Conservation (phyloP, 92 coral and sea anemone genomes). For the Siderastrea siderea region DNA sequence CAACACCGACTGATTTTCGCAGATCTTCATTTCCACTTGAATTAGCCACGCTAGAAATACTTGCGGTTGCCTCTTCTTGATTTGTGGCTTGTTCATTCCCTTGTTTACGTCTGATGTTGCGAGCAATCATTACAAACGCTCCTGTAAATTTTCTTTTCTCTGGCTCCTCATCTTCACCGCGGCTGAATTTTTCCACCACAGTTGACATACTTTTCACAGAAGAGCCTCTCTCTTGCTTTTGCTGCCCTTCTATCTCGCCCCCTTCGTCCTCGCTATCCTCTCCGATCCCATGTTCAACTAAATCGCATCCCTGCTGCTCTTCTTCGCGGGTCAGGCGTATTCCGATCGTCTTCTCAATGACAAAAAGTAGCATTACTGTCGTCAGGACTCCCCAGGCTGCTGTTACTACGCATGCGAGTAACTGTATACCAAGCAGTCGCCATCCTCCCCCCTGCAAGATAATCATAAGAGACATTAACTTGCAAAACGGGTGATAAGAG, state of each 20-base stretch:
- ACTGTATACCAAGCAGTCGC: constrained; percentile 76
- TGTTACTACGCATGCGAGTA: constrained; percentile 68
- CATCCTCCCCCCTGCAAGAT: constrained; percentile 75
- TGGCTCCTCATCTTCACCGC: background rate
- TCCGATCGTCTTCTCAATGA: constrained; percentile 70
- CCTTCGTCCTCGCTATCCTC: constrained; percentile 45
- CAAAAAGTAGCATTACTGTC: constrained; percentile 57
- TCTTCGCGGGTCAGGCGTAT: constrained; percentile 82
- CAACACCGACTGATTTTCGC: background rate
- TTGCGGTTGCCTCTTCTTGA: background rate
- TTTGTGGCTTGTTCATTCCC: background rate
- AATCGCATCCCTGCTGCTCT: constrained; percentile 82
- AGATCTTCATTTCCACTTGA: background rate
- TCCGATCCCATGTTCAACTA: constrained; percentile 79
- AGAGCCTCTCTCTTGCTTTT: background rate
- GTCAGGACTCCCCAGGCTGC: constrained; percentile 79
- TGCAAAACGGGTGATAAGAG: no score
- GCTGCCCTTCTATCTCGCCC: constrained; percentile 22
- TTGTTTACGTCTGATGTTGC: background rate
- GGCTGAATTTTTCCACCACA: background rate
- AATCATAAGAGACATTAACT: background rate
- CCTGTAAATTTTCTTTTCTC: background rate
- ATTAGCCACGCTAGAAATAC: background rate
- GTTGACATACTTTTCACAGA: background rate
- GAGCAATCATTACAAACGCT: background rate